Evolutionary conservation across 2,888 invertebrate genomes (phyloP).

Genomic region (Stenichneumon culpator): DNA sequence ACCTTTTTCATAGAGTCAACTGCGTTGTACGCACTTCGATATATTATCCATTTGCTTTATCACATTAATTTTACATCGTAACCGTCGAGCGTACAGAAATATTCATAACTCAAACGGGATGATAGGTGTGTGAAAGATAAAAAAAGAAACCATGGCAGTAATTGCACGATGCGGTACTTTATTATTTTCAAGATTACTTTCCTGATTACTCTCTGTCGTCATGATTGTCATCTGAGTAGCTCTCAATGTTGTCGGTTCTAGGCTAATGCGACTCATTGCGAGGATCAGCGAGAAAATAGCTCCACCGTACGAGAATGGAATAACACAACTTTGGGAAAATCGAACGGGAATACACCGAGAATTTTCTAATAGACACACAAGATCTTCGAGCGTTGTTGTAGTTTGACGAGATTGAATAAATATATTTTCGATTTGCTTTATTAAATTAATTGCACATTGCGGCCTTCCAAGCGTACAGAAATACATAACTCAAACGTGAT

Average conservation of each 20-base stretch:
- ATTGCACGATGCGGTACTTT: not conserved
- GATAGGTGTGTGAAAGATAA: not conserved
- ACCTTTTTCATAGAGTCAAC: not conserved
- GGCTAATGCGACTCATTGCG: not conserved
- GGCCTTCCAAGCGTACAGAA: not conserved
- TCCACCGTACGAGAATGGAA: slow-evolving; percentile 35
- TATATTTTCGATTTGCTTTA: not conserved
- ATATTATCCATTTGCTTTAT: not conserved
- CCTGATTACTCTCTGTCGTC: no score
- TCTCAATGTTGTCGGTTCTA: no score
- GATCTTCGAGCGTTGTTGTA: not conserved
- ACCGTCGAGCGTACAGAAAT: not conserved
- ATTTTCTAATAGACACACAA: slow-evolving; percentile 16
- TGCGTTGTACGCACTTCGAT: not conserved
- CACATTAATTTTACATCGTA: not conserved
- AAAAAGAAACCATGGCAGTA: not conserved
- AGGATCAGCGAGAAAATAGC: slow-evolving; percentile 33
- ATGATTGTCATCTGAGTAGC: no score
- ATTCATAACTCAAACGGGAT: not conserved
- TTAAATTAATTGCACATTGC: not conserved
- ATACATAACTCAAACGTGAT: not conserved
- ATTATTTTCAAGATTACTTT: not conserved
- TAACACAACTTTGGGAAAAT: not conserved
- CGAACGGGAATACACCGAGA: slow-evolving; percentile 41
- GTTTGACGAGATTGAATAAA: not conserved